Conservation (phyloP, 2,797 vertebrate genomes). For the Cossypha polioptera region DNA sequence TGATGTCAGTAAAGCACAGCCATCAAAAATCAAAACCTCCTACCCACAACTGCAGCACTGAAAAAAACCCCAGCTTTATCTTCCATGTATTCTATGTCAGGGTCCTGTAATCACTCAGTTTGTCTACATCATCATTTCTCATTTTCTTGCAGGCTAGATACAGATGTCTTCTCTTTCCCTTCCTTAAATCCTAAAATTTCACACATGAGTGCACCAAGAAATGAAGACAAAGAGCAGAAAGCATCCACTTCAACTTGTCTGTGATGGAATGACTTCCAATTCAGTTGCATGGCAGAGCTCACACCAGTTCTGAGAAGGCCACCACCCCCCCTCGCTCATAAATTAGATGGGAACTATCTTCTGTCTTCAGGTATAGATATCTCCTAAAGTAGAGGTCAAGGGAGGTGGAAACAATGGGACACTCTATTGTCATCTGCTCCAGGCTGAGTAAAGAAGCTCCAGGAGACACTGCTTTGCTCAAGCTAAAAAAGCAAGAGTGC, state of each 20-base stretch:
- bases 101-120: background rate
- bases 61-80: background rate
- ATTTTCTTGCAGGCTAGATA: background rate
- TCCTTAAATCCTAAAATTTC: background rate
- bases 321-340: background rate
- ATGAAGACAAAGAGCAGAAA: background rate
- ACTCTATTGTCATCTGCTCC: background rate
- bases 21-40: background rate
- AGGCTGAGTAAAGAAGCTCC: background rate
- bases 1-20: background rate
- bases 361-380: background rate
- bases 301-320: background rate
- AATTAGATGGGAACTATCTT: background rate
- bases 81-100: background rate
- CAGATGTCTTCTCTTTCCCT: background rate
- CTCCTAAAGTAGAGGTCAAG: background rate
- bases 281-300: background rate
- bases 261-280: background rate
- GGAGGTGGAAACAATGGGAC: background rate
- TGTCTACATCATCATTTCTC: background rate
- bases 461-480: background rate
- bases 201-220: background rate
- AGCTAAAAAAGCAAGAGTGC: background rate
- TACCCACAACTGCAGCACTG: background rate
- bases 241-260: accelerated